phyloP scores from a whole-genome alignment of 2,113 vertebrate genomes.

The Coracopsis vasa region DNA sequence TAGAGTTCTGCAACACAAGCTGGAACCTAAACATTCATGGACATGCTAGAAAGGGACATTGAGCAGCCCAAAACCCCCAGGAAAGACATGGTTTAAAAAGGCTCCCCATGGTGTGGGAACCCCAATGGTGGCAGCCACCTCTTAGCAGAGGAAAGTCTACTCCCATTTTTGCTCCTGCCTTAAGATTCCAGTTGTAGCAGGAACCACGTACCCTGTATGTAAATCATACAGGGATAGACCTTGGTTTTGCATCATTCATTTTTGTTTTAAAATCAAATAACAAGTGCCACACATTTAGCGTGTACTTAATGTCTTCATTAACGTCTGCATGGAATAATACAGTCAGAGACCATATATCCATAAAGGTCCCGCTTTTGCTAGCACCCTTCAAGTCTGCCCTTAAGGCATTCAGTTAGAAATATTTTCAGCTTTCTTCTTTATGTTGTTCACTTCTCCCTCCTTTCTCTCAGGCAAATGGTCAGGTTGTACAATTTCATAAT shows the following conservation, averaged over 20 bases:
- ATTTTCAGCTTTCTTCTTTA: not conserved
- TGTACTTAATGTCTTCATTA: accelerated
- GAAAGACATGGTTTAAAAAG: not conserved
- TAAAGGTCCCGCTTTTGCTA: not conserved
- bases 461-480: not conserved
- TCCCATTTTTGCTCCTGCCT: not conserved
- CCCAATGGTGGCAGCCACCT: accelerated
- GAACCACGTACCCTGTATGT: not conserved
- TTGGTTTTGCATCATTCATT: not conserved
- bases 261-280: not conserved
- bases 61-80: not conserved
- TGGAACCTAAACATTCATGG: not conserved
- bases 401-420: not conserved
- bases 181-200: not conserved
- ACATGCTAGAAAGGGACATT: accelerated
- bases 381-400: not conserved
- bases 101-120: not conserved
- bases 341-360: not conserved
- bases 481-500: not conserved
- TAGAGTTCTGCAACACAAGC: accelerated
- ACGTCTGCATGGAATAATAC: not conserved
- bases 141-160: not conserved
- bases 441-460: not conserved
- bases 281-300: not conserved
- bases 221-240: not conserved